Percentiles rank a stretch among this genome's conserved stretches.
phyloP scores from a whole-genome alignment of 2,888 invertebrate genomes.

The Julus scanicus region DNA sequence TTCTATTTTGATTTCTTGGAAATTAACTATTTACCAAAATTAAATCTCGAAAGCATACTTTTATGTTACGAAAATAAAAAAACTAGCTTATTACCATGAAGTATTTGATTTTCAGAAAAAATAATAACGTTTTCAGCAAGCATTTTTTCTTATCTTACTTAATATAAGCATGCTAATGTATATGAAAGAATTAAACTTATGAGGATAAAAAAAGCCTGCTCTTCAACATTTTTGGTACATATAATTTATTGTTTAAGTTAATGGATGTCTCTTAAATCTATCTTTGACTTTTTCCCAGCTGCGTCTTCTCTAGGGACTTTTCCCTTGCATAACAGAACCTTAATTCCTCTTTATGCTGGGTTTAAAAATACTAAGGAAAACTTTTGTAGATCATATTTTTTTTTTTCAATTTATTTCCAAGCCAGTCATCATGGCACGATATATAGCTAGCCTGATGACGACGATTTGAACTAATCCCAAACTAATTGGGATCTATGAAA shows the following conservation, averaged over 20 bases:
- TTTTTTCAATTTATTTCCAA: neutral
- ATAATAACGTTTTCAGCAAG: neutral
- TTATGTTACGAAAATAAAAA: too few relatives aligned
- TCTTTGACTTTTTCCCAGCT: neutral
- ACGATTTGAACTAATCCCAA: slow-evolving; percentile 31
- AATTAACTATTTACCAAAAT: too few relatives aligned
- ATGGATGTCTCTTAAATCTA: neutral
- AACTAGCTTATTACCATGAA: neutral
- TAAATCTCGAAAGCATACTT: too few relatives aligned
- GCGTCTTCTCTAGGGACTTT: neutral
- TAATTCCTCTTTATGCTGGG: neutral
- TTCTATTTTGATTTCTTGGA: too few relatives aligned
- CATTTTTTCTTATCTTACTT: neutral
- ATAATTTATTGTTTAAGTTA: neutral
- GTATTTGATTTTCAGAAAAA: too few relatives aligned
- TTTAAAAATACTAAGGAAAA: neutral
- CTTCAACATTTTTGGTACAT: neutral
- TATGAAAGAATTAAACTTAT: neutral
- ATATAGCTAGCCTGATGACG: neutral
- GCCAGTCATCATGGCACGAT: neutral
- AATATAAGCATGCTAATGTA: neutral
- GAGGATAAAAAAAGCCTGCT: neutral
- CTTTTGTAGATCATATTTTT: neutral
- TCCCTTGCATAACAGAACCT: neutral
- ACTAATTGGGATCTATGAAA: slow-evolving; percentile 17